Conservation (phyloP, 2,113 vertebrate species). For the Panthera tigris region DNA sequence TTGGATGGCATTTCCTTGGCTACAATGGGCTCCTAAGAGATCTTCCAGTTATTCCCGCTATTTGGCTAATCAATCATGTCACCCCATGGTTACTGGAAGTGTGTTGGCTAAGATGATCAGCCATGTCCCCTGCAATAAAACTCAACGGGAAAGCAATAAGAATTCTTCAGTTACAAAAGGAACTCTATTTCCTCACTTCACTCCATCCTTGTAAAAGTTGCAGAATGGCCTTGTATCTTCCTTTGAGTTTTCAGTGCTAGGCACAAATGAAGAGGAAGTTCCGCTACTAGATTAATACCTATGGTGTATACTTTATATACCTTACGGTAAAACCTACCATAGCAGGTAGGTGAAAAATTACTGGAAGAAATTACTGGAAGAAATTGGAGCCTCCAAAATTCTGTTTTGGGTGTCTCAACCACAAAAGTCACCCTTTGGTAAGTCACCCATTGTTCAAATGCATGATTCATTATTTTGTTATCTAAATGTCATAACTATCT, state of each 20-base stretch:
- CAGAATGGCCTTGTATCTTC: slow-evolving; percentile 28
- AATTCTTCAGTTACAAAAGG: slow-evolving; percentile 72
- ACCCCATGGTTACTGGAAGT: slow-evolving; percentile 64
- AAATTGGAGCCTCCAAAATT: neutral
- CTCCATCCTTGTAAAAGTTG: slow-evolving; percentile 55
- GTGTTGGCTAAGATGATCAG: slow-evolving; percentile 51
- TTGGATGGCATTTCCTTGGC: slow-evolving; percentile 46
- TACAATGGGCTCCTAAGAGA: slow-evolving; percentile 73
- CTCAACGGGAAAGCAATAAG: slow-evolving; percentile 63
- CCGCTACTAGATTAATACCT: neutral
- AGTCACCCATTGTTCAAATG: neutral
- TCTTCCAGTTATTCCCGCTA: slow-evolving; percentile 61
- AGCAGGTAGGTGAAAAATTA: neutral
- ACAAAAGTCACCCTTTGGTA: neutral
- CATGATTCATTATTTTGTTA: too few species aligned
- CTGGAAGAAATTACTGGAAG: neutral
- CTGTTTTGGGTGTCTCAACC: neutral
- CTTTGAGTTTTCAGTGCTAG: slow-evolving; percentile 30
- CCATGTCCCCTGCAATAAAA: slow-evolving; percentile 64
- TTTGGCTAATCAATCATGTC: slow-evolving; percentile 67
- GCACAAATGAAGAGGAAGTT: neutral
- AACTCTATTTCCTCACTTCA: slow-evolving; percentile 7
- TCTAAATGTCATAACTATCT: too few species aligned
- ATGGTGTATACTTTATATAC: neutral
- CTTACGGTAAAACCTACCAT: neutral